Evolutionary conservation across 2,797 vertebrate species (phyloP).

Genomic region (Darevskia nairensis): DNA sequence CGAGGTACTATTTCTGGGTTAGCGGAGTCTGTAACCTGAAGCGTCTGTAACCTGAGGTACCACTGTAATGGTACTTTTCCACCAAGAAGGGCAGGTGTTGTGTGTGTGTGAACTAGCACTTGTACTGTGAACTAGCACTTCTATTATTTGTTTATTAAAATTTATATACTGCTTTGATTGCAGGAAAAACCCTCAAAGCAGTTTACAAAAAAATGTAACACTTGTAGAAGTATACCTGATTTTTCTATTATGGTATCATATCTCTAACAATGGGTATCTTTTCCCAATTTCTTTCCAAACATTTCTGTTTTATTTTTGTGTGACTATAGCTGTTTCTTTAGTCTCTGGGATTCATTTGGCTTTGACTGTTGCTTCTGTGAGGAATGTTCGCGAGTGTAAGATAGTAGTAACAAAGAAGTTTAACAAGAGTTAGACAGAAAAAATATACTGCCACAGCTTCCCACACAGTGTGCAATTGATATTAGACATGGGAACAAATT

Average conservation of each 20-base stretch:
- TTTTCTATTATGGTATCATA: neutral
- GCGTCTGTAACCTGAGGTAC: no score
- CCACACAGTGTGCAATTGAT: neutral
- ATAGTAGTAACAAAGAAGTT: neutral
- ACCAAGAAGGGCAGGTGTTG: no score
- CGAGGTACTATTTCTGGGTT: no score
- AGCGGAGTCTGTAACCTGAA: no score
- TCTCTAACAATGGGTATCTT: conserved; percentile 24
- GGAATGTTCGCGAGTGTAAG: accelerated
- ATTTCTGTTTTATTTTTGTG: neutral
- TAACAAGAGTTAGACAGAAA: accelerated
- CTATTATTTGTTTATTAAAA: no score
- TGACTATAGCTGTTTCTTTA: neutral
- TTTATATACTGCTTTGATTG: no score
- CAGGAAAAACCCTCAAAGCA: no score
- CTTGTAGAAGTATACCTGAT: no score
- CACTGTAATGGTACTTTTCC: neutral
- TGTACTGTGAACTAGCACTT: no score
- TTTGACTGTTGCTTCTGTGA: neutral
- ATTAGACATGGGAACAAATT: neutral
- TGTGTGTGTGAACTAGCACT: no score
- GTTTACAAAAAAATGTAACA: no score
- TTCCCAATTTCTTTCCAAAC: neutral
- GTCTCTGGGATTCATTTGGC: neutral
- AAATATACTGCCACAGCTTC: accelerated